These are phyloP conservation scores for Excalfactoria chinensis DNA, from an alignment of 2,113 vertebrate genomes.

Conservation along the genomic window DNA sequence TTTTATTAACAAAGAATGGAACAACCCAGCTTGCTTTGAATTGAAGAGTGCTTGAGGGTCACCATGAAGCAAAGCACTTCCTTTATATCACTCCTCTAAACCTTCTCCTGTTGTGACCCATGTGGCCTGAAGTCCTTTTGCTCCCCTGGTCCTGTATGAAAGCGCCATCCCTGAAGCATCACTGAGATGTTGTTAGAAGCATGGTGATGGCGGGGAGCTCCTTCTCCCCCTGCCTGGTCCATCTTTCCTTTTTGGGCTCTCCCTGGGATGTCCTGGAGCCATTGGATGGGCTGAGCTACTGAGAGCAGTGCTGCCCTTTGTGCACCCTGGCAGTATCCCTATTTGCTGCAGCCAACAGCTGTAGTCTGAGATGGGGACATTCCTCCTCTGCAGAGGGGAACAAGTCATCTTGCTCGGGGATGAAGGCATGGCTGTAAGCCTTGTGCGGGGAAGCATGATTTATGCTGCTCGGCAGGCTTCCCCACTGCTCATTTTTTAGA, in stretches of 20 bases:
- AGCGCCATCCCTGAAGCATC: background rate
- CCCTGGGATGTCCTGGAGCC: background rate
- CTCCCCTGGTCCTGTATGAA: accelerated
- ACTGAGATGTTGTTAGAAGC: background rate
- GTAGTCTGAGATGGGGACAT: background rate
- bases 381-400: background rate
- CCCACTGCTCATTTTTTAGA: slow-evolving; percentile 4
- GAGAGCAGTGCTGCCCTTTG: background rate
- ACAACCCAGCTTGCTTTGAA: background rate
- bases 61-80: background rate
- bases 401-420: background rate
- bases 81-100: background rate
- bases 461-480: background rate
- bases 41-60: background rate
- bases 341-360: background rate
- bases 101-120: background rate
- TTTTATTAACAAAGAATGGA: background rate
- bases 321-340: background rate
- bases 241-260: background rate
- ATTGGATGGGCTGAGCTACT: background rate
- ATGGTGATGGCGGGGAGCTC: accelerated
- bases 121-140: background rate
- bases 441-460: background rate
- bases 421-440: background rate
- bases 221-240: background rate